Conservation (phyloP, 2,797 vertebrate species). For the Microctenopoma stevenorrisi region DNA sequence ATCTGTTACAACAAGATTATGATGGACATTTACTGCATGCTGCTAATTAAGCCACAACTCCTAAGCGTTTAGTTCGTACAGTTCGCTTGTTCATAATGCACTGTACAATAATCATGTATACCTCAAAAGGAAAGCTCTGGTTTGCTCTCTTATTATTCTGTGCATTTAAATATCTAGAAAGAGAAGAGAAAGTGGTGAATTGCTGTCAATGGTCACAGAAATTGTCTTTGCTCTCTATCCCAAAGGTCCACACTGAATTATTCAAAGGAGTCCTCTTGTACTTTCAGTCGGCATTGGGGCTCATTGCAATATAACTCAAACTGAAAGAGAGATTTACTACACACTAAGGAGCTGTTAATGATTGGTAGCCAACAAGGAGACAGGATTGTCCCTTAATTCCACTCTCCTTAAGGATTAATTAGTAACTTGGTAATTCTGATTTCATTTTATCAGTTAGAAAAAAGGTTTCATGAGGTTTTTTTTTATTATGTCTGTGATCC, state of each 20-base stretch:
- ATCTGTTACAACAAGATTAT: neutral
- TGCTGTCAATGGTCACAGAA: conserved; percentile 22
- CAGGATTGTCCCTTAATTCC: neutral
- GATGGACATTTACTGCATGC: neutral
- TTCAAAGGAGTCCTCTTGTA: conserved; percentile 51
- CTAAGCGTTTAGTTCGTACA: neutral
- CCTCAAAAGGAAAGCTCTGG: neutral
- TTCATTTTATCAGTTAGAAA: neutral
- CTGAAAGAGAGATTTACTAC: conserved; percentile 36
- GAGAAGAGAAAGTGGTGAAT: conserved; percentile 7
- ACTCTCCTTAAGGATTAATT: conserved; percentile 11
- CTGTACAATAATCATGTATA: conserved; percentile 9
- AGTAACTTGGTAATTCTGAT: neutral
- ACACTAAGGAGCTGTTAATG: conserved; percentile 16
- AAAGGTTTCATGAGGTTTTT: neutral
- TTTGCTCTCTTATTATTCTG: conserved; percentile 18
- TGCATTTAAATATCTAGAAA: conserved; percentile 19
- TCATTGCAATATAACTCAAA: conserved; percentile 47
- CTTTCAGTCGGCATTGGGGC: conserved; percentile 24
- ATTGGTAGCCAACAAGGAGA: conserved; percentile 21
- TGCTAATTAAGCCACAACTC: conserved; percentile 21
- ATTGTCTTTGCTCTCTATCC: conserved; percentile 45
- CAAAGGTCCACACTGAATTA: conserved; percentile 65
- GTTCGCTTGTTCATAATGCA: conserved; percentile 27
- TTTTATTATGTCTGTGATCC: too few relatives aligned